These are phyloP conservation scores for Gastracanthus pulcherrimus DNA, from an alignment of 2,888 invertebrate genomes.

Conservation along the genomic window DNA sequence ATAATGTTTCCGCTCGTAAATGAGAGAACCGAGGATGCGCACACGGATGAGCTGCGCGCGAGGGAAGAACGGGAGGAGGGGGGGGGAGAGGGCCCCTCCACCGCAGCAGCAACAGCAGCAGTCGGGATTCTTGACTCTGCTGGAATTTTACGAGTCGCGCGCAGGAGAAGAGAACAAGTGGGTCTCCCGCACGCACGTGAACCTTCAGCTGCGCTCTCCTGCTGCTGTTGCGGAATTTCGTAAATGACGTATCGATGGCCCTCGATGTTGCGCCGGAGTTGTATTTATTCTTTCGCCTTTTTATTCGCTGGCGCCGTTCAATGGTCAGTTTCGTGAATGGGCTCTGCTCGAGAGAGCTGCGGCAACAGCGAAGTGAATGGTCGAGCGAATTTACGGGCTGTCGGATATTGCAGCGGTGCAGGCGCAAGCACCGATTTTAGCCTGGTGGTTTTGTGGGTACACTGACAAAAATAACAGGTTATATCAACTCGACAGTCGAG, in stretches of 20 bases:
- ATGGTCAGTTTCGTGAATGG: neutral
- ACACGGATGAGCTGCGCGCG: neutral
- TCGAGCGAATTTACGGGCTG: constrained; percentile 5
- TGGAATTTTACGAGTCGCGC: constrained; percentile 51
- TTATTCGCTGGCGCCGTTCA: neutral
- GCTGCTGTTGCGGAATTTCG: too few relatives aligned
- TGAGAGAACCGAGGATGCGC: constrained; percentile 55
- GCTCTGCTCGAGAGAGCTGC: too few relatives aligned
- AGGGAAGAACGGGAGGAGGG: neutral
- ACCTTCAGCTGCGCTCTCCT: neutral
- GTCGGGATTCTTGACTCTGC: constrained; percentile 25
- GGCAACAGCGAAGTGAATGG: neutral
- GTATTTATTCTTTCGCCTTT: neutral
- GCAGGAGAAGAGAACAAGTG: constrained; percentile 42
- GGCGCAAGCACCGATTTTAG: neutral
- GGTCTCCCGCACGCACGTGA: neutral
- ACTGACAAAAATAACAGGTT: too few relatives aligned
- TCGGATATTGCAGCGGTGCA: constrained; percentile 1
- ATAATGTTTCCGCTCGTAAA: constrained; percentile 75
- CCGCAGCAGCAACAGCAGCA: neutral
- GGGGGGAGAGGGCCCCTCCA: neutral
- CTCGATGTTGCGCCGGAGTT: neutral
- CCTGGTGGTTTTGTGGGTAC: neutral
- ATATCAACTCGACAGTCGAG: too few relatives aligned
- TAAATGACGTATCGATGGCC: too few relatives aligned